phyloP scores from a whole-genome alignment of 1,140 invertebrate species.

The Rhyzopertha dominica region DNA sequence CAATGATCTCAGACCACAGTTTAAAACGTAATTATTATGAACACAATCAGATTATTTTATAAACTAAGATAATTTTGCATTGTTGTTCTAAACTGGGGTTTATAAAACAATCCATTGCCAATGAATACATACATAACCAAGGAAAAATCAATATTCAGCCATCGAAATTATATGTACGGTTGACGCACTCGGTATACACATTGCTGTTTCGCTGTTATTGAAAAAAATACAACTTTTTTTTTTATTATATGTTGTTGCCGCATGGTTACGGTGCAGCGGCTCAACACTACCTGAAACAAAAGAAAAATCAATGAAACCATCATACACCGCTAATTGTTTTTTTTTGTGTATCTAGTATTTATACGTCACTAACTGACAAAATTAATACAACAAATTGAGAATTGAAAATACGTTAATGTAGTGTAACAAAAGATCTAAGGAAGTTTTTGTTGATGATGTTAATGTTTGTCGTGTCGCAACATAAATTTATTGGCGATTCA shows the following conservation, averaged over 20 bases:
- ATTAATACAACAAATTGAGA: no score
- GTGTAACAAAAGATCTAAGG: no score
- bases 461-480: no score
- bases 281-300: conserved; percentile 40
- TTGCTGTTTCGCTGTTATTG: conserved; percentile 41
- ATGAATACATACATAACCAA: no score
- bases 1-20: conserved; percentile 37
- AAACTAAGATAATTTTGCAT: conserved; percentile 22
- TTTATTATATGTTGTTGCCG: conserved; percentile 29
- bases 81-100: conserved; percentile 15
- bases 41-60: conserved; percentile 23
- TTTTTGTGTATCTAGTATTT: no score
- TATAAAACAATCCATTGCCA: conserved; percentile 23
- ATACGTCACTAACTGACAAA: no score
- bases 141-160: conserved; percentile 19
- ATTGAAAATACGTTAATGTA: no score
- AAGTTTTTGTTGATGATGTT: no score
- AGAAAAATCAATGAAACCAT: conserved; percentile 17
- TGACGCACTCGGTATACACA: conserved; percentile 41
- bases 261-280: conserved; percentile 38
- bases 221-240: conserved; percentile 42
- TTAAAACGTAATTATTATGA: conserved; percentile 27
- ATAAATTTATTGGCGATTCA: no score
- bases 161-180: conserved; percentile 15
- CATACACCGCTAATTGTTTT: no score